Evolutionary conservation across 2,113 vertebrate species (phyloP), one percentile per base, ranked within the genome.

Genomic region (Paracanthobrama guichenoti): DNA sequence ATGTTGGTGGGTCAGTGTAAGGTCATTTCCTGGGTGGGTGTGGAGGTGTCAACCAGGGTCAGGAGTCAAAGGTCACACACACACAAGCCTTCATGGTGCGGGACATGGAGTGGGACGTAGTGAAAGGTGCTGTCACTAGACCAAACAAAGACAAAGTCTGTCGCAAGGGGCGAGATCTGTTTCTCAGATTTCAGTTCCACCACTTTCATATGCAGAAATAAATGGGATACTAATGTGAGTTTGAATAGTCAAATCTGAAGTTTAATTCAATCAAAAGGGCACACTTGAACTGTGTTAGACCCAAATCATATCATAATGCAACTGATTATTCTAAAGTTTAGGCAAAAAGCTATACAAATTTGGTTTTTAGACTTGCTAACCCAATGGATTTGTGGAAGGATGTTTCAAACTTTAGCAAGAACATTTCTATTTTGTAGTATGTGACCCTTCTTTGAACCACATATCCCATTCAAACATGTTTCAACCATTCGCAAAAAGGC

Each of bases 1-100:
- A 74, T 84, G 79, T 48, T 71, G 76, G 73, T 24, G 66, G 84
- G 88, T 87, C 88, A 86, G 71, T n/a, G 73, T 84, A 55, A 79
- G 88, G 88, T 87, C 86, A 87, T 73, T 83, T 87, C 86, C 88
- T 84, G 84, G 84, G 88, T 87, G 80, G 86, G 81, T 87, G 84
- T 87, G 76, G 79, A 86, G 22, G 59, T 88, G 84, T 88, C 81
- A 81, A 48, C 64, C 59, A 35, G 81, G 87, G 69, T 88, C 67
- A 78, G 22, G 74, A 35, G 86, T 84, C 77, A 89, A 50, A 87
- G 88, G 87, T 88, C 80, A 64, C 60, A 76, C 82, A 71, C 69
- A 72, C 71, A 85, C 20, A 85, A 48, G 53, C 64, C 83, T 84
- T 85, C 69, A 82, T 81, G 81, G 80, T 84, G 76, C 48, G 71